Evolutionary conservation across 2,888 invertebrate species (phyloP).

Genomic region (Cataglyphis rosenhaueri): DNA sequence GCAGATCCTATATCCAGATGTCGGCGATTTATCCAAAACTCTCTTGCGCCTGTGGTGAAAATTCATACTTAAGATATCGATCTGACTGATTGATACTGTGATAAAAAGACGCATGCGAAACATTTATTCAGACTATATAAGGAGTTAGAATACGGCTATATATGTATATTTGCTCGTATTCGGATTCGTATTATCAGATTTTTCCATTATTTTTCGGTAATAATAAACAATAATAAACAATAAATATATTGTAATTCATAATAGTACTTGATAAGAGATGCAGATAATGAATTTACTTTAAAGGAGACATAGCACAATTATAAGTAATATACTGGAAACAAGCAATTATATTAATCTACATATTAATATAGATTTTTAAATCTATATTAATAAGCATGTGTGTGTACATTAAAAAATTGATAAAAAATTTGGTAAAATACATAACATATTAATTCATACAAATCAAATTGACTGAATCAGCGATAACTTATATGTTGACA

Average conservation of each 20-base stretch:
- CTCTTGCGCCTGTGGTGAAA: conserved; percentile 29
- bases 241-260: background rate
- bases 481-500: background rate
- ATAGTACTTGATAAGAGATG: conserved; percentile 4
- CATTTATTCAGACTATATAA: background rate
- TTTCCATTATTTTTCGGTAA: background rate
- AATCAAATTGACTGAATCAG: background rate
- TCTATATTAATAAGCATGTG: background rate
- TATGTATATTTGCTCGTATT: background rate
- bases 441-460: background rate
- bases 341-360: background rate
- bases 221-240: background rate
- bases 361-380: background rate
- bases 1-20: conserved; percentile 59
- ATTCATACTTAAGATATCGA: conserved; percentile 35
- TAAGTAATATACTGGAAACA: background rate
- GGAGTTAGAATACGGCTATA: background rate
- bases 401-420: background rate
- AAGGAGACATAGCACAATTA: background rate
- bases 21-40: conserved; percentile 55
- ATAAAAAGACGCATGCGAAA: conserved; percentile 5
- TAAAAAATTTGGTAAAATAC: background rate
- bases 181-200: background rate
- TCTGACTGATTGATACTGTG: background rate
- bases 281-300: background rate